Conservation (phyloP, 2,797 vertebrate species). For the Trachurus trachurus region DNA sequence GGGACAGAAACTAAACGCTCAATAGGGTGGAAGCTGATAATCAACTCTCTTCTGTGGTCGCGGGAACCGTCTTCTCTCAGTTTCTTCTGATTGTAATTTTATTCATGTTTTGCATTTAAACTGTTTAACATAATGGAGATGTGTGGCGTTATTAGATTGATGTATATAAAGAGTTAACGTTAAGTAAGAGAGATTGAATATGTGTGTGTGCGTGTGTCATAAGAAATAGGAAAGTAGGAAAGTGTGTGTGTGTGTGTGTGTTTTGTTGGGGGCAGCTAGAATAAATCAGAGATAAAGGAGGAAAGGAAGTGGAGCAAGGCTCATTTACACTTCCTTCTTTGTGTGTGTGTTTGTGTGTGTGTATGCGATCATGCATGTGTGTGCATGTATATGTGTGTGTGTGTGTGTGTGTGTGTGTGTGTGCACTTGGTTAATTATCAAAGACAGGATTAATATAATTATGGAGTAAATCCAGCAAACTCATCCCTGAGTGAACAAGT, state of each 20-base stretch:
- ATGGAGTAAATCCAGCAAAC: neutral
- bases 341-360: neutral
- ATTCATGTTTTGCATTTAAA: neutral
- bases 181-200: too few species aligned
- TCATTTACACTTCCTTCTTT: neutral
- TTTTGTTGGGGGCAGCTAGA: constrained; percentile 4
- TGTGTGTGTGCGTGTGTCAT: constrained; percentile 11
- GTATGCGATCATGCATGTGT: too few species aligned
- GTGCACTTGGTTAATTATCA: neutral
- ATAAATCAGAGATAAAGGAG: constrained; percentile 12
- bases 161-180: neutral
- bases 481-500: neutral
- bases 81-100: neutral
- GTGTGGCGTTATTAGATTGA: neutral
- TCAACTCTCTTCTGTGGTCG: constrained; percentile 22
- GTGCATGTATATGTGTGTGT: neutral
- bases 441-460: constrained; percentile 4
- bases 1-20: constrained; percentile 14
- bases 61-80: constrained; percentile 8
- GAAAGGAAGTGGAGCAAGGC: constrained; percentile 12
- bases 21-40: constrained; percentile 34
- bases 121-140: too few species aligned
- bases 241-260: neutral
- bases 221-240: neutral
- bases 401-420: neutral